Evolutionary conservation across 2,888 invertebrate genomes (phyloP), one percentile per base, ranked within the genome.

Genomic region (Caenorhabditis sp.): DNA sequence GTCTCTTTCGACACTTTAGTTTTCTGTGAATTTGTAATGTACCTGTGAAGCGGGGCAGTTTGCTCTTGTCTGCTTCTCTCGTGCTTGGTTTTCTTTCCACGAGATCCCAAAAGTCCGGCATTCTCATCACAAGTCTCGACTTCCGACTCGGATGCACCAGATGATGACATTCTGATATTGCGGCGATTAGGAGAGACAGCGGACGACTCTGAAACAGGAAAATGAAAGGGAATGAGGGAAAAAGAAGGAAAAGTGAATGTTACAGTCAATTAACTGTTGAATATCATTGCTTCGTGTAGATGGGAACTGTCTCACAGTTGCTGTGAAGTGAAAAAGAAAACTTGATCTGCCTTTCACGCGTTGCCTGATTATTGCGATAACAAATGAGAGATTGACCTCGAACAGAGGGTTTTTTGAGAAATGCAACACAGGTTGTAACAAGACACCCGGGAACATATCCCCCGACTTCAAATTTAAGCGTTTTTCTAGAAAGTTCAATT

Each of bases 111-210:
- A 22, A 85, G 77, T 47, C 83, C 83, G 18, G 72, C 80, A 40
- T 83, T 77, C 55, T 85, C 85, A 69, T 85, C 82, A 18, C 83
- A 83, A 40, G 79, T 81, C 22, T 83, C 83, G 20, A 62, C 69
- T 22, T 85, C 85, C 1, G 83, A 80, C 58, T 85, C 85, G 20
- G 80, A 81, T 18, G 81, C 81, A 61, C 81, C 81, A 20, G 81
- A 81, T 1, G 81, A 81, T 32, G 81, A 81, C 81, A 81, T 76
- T 67, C 81, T 55, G 18, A 67, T 32, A 35, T 51, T 74, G 11
- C 76, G 69, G 15, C 64, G 69, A 60, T 55, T 69, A n/a, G 80
- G 80, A 13, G 80, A 79, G 26, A 79, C 47, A 15, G 32, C 61
- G 51, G 71, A 74, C 80, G 80, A 74, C 74, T 80, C 80, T 80